Evolutionary conservation across 2,113 vertebrate species (phyloP).

Genomic region (Osmerus mordax): DNA sequence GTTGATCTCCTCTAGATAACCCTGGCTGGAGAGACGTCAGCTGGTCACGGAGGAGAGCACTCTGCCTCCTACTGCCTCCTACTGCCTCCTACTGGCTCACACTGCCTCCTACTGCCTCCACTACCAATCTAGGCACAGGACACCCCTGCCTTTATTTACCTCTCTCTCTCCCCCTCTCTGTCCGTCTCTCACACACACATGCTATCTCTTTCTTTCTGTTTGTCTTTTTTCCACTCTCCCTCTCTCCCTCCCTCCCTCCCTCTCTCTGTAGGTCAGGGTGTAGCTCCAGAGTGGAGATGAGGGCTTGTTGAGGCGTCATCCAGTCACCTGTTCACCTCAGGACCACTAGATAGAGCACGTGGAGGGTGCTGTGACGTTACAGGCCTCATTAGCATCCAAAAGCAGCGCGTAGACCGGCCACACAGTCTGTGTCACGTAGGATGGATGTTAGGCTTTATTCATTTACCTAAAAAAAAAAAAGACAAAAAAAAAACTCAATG

Average conservation of each 20-base stretch:
- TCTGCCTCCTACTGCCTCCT: constrained; percentile 13
- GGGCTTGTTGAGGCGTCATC: constrained; percentile 9
- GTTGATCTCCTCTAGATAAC: constrained; percentile 1
- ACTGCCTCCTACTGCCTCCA: background rate
- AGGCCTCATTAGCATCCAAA: constrained; percentile 45
- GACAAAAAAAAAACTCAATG: background rate
- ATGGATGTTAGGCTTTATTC: background rate
- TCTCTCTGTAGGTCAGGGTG: constrained; percentile 4
- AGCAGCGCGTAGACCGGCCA: constrained; percentile 35
- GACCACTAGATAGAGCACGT: constrained; percentile 64
- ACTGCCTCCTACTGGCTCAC: constrained; percentile 17
- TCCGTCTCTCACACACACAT: too few relatives aligned
- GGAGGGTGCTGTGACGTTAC: constrained; percentile 50
- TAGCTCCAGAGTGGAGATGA: constrained; percentile 26
- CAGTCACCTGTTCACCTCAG: constrained; percentile 43
- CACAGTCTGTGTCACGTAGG: constrained; percentile 19
- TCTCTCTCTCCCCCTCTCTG: background rate
- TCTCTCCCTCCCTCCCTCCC: constrained; percentile 22
- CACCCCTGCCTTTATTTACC: too few relatives aligned
- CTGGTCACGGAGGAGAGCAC: constrained; percentile 17
- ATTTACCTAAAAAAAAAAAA: too few relatives aligned
- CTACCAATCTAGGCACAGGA: too few relatives aligned
- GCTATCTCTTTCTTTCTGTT: constrained; percentile 8
- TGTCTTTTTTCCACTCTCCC: background rate
- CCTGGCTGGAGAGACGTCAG: constrained; percentile 17